Percentiles rank a stretch among this genome's conserved stretches.
Conservation (phyloP, 2,888 invertebrate species). For the Ramazzottius varieornatus region DNA sequence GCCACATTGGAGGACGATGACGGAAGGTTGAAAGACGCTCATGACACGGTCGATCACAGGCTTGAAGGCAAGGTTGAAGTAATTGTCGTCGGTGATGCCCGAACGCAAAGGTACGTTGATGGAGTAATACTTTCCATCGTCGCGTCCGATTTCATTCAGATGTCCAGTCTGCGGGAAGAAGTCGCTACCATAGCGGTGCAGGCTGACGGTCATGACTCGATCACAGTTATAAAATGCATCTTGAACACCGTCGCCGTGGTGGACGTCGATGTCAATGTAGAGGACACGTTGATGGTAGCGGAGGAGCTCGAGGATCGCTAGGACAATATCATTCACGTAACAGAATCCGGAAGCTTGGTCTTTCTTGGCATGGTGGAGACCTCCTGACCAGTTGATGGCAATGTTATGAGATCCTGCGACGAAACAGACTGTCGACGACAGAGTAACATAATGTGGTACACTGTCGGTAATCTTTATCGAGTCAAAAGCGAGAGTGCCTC, state of each 20-base stretch:
- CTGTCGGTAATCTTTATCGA: no score
- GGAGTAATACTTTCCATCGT: slow-evolving; percentile 80
- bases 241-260: slow-evolving; percentile 97
- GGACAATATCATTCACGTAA: slow-evolving; percentile 94
- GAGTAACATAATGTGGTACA: no score
- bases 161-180: slow-evolving; percentile 80
- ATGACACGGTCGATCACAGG: slow-evolving; percentile 36
- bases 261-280: slow-evolving; percentile 96
- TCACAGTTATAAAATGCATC: slow-evolving; percentile 98
- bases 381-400: slow-evolving; percentile 98
- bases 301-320: slow-evolving; percentile 78
- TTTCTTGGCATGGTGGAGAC: slow-evolving; percentile 95
- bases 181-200: slow-evolving; percentile 90
- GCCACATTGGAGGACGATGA: slow-evolving; percentile 90
- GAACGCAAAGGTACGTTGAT: slow-evolving; percentile 92
- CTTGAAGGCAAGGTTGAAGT: slow-evolving; percentile 34
- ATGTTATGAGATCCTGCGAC: slow-evolving; percentile 77
- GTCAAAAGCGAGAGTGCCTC: no score
- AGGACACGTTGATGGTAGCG: slow-evolving; percentile 92
- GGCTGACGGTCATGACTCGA: slow-evolving; percentile 95
- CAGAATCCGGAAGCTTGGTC: slow-evolving; percentile 97
- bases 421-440: no score
- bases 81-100: slow-evolving; percentile 96
- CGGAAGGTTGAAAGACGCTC: slow-evolving; percentile 94
- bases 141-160: slow-evolving; percentile 38